Conservation (phyloP, 2,888 invertebrate species). For the Cerastoderma edule region DNA sequence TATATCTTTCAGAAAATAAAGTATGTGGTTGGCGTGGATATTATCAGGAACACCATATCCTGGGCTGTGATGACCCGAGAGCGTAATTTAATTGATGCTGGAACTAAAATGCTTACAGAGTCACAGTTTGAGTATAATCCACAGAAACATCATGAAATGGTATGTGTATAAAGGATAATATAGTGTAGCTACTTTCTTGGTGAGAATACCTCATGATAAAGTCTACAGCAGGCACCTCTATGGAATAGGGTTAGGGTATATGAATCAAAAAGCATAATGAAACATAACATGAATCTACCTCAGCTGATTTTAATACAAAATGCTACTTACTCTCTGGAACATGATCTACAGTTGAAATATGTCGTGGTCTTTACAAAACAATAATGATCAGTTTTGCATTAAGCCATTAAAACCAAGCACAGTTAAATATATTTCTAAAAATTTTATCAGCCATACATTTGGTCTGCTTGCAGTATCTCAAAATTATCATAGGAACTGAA, state of each 20-base stretch:
- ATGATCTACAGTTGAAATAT: too few species aligned
- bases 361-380: too few species aligned
- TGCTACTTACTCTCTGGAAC: too few species aligned
- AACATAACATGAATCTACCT: too few species aligned
- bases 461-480: neutral
- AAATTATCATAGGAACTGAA: constrained; percentile 5
- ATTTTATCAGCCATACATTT: neutral
- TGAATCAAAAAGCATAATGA: too few species aligned
- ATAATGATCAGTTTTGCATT: too few species aligned
- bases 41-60: neutral
- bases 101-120: neutral
- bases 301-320: too few species aligned
- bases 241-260: too few species aligned
- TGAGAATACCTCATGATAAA: neutral
- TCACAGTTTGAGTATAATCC: constrained; percentile 6
- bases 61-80: constrained; percentile 16
- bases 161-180: neutral
- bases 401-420: too few species aligned
- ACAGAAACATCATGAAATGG: constrained; percentile 20
- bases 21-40: constrained; percentile 5
- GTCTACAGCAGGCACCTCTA: too few species aligned
- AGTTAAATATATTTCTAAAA: too few species aligned
- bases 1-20: constrained; percentile 15
- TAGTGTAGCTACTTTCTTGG: neutral
- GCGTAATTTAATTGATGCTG: neutral